phyloP scores from a whole-genome alignment of 1,140 invertebrate genomes.

The Hylyphantes graminicola region DNA sequence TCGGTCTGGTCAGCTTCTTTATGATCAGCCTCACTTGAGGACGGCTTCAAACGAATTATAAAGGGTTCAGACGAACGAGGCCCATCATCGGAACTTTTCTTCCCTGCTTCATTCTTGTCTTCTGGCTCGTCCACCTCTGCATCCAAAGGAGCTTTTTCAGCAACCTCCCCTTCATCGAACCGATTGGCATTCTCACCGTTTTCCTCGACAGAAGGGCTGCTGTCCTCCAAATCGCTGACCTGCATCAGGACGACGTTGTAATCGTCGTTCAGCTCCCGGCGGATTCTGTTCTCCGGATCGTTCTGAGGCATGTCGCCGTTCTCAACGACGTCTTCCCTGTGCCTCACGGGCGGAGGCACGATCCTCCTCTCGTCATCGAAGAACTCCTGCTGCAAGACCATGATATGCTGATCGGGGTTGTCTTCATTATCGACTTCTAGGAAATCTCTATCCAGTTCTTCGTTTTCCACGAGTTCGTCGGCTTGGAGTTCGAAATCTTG shows the following conservation, averaged over 20 bases:
- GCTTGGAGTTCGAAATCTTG: constrained; percentile 34
- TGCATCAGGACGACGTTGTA: not conserved
- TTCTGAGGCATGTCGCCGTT: not conserved
- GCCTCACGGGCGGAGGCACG: not conserved
- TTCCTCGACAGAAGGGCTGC: not conserved
- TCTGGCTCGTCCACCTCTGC: not conserved
- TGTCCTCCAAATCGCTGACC: not conserved
- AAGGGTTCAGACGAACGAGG: not conserved
- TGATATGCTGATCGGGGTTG: constrained; percentile 33
- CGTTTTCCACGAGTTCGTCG: constrained; percentile 29
- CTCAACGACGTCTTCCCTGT: not conserved
- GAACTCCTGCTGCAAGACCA: constrained; percentile 42
- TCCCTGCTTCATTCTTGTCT: not conserved
- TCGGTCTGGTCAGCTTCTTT: not conserved
- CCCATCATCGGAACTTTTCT: not conserved
- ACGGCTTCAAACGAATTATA: too few species aligned
- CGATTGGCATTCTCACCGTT: not conserved
- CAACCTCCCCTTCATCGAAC: not conserved
- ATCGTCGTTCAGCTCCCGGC: constrained; percentile 24
- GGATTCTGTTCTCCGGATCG: constrained; percentile 15
- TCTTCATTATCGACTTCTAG: constrained; percentile 19
- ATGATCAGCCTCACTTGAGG: too few species aligned
- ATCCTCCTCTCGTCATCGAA: constrained; percentile 34
- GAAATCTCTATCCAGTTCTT: constrained; percentile 13
- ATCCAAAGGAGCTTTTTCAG: not conserved